Conservation (phyloP, 2,888 invertebrate species). For the Lydus trimaculatus region DNA sequence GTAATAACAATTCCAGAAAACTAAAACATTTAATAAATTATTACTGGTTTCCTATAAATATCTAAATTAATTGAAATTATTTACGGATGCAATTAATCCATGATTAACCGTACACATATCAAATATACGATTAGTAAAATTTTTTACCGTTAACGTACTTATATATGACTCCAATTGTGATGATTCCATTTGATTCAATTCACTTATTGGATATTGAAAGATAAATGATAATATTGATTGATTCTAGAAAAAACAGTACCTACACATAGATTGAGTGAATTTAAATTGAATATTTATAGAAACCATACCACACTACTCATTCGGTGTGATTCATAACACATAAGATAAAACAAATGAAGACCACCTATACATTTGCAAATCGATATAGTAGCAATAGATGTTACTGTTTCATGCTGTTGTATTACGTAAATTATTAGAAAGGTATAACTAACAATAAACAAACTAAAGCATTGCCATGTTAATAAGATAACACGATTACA, state of each 20-base stretch:
- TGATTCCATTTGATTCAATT: neutral
- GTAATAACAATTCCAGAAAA: neutral
- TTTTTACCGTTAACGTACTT: neutral
- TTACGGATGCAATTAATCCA: neutral
- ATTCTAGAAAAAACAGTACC: neutral
- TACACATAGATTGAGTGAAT: too few species aligned
- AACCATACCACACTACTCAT: neutral
- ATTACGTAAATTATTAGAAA: neutral
- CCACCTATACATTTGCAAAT: neutral
- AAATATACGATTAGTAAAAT: neutral
- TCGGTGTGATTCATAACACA: neutral
- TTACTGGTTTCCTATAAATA: neutral
- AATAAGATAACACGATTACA: neutral
- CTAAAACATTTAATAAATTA: neutral
- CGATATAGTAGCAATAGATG: neutral
- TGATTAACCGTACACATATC: neutral
- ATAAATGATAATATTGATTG: neutral
- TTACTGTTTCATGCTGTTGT: neutral
- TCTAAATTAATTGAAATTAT: neutral
- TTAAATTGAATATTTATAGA: neutral
- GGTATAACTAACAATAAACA: neutral
- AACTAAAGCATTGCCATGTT: neutral
- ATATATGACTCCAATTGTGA: neutral
- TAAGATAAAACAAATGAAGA: neutral
- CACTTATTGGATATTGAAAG: neutral